Base-by-base conservation (phyloP, 1,140 invertebrate species). In the Laodelphax striatellus region DNA sequence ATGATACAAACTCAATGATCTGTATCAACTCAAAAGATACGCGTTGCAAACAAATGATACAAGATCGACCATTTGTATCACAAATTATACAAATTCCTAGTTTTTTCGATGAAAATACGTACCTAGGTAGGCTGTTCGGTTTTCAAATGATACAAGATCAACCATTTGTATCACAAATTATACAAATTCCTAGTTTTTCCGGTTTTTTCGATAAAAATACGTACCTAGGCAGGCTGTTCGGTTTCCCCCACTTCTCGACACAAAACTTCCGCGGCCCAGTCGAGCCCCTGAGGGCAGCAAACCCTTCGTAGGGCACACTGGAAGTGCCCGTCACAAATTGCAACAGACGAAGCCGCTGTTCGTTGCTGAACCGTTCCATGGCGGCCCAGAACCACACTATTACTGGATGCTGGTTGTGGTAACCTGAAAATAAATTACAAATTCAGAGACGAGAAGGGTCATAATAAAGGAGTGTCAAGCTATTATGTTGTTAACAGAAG, bases 281-380 rank as follows among this genome's bases (percentile, higher is more conserved):
- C 0, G 92, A 95, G 11, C 96, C 95, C 41, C 95, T 79, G 24
- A 98, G 75, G 11, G 94, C 93, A 0, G 93, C 82, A 76, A 98
- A 98, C 8, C 95, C 96, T 73, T 98, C 95, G 71, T 94, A 97
- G 0, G 96, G 96, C 66, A 98, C 94, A 67, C 91, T 94, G 0
- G 94, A 96, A 0, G 94, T 97, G 14, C 95, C 95, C 5, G 96
- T 98, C 21, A 98, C 94, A 77, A 98, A 98, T 74, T 97, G 93
- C 14, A 98, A 76, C 22, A 98, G 74, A 55, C 94, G 80, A 13
- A 98, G 76, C 19, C 94, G 80, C 68, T 95, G 90, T 71, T 98
- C 94, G 75, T 98, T 98, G 61, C 87, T 90, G 72, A 98, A 97
- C 67, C 83, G 83, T 70, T 92, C 90, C 63, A 94, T 92, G 13